Evolutionary conservation across 1,140 invertebrate species (phyloP), one percentile per base, ranked within the genome.

Genomic region (Drosophila varians): DNA sequence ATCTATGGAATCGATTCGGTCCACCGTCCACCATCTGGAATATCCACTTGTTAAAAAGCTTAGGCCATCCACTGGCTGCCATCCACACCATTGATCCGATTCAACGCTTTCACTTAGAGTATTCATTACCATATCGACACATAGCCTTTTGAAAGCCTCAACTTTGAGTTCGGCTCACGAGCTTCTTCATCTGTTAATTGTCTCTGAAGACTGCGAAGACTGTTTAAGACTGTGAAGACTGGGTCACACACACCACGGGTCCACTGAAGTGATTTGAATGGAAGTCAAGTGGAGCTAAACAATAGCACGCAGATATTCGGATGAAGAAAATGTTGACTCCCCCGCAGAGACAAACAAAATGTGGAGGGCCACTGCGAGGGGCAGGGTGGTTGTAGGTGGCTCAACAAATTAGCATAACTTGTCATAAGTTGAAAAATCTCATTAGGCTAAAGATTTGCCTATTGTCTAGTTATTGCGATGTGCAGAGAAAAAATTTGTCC

Each of bases 351-450:
- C 11, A 9, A 19, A 26, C 12, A 19, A n/a, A 53, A 21, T 51
- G 14, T n/a, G 7, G 12, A 16, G 12, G 9, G 1, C 8, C 7
- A 43, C 1, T 38, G 34, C 3, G 16, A 8, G 38, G 1, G 38
- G 38, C 7, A 34, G 1, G 25, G 45, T 47, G 23, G 55, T 61
- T 60, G 79, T 82, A 77, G 74, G 73, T 80, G 75, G 42, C 54
- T 56, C 52, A 65, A 66, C 42, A 80, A 87, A 87, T 87, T 87
- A 88, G 82, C 82, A 87, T 87, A 87, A 87, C 82, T 87, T 87
- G 82, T 87, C 82, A 87, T 87, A 87, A 87, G 83, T 87, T 87
- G 77, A 87, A 87, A 87, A 87, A 87, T 87, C 82, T 82, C 82
- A 87, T 87, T 87, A 87, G 82, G 83, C 82, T 56, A 74, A 76